phyloP scores from a whole-genome alignment of 2,797 vertebrate genomes.

The Liparis tanakae region DNA sequence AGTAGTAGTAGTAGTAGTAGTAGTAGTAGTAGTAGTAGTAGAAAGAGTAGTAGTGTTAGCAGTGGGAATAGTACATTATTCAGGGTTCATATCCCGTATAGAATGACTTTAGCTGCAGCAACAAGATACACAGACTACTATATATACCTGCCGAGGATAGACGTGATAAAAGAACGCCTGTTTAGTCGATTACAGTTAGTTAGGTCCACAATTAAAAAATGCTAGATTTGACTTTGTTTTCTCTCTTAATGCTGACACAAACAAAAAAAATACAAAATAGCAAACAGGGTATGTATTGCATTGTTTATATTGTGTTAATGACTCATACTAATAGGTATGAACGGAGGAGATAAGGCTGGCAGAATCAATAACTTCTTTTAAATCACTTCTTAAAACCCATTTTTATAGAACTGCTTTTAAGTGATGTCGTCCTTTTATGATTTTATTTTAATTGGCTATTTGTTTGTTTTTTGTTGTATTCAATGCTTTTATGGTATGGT shows the following conservation, averaged over 20 bases:
- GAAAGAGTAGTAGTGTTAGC: neutral
- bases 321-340: constrained; percentile 20
- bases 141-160: neutral
- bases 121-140: constrained; percentile 1
- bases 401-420: too few species aligned
- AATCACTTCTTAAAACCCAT: too few species aligned
- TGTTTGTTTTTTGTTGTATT: too few species aligned
- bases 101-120: constrained; percentile 27
- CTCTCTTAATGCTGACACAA: neutral
- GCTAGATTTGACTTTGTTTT: neutral
- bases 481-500: too few species aligned
- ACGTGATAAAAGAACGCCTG: constrained; percentile 4
- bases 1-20: neutral
- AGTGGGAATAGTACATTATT: constrained; percentile 19
- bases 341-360: too few species aligned
- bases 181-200: neutral
- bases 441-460: too few species aligned
- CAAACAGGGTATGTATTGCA: neutral
- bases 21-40: neutral
- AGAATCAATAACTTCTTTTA: too few species aligned
- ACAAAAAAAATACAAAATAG: neutral
- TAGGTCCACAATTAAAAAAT: neutral
- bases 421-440: too few species aligned
- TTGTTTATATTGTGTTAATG: neutral
- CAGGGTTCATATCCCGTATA: constrained; percentile 13